Base-by-base conservation (phyloP, 2,113 vertebrate genomes). In the Rostratula benghalensis region DNA sequence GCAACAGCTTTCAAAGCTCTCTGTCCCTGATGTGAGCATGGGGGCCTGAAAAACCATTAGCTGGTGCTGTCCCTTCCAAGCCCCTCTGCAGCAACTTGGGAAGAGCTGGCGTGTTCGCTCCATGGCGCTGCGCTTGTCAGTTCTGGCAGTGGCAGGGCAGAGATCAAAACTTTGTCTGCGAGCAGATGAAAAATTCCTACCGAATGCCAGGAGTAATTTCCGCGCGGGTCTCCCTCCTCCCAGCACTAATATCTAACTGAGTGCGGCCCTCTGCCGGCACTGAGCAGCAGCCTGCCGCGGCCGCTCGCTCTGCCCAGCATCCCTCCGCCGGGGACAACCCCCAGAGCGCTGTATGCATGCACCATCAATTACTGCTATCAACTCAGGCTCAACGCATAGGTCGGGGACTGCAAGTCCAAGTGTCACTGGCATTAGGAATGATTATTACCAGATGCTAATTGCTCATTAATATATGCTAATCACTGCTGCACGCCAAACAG, bases 381-480 rank as follows among this genome's bases (percentile, higher is more conserved):
- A 86, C 84, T 67, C 59, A 1, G 81, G 79, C 75, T 94, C 87
- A 13, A 80, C 13, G 50, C 75, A 31, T 28, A 39, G 92, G 82
- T 92, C 63, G 10, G 63, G 53, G 71, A 81, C 75, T 16, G 88
- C 48, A 70, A 90, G 94, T 71, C 90, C 83, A 27, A 94, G 94
- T 81, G 95, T 90, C 90, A 84, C 76, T 51, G 90, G 33, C 60
- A 45, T 39, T 39, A 45, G 45, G 39, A 92, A 81, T 25, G 48
- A 75, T 94, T 86, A 96, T 90, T 93, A 76, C 83, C 51, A 64
- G 80, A 84, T 95, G 80, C 68, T 96, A 94, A 97, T 93, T 92
- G 48, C 33, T 78, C 77, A 37, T 86, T 96, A 94, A 89, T 96
- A 75, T 87, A 93, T 89, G 88, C 83, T 96, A 93, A 96, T 94